Conservation (phyloP, 1,140 invertebrate genomes). For the Calliopsis andreniformis region DNA sequence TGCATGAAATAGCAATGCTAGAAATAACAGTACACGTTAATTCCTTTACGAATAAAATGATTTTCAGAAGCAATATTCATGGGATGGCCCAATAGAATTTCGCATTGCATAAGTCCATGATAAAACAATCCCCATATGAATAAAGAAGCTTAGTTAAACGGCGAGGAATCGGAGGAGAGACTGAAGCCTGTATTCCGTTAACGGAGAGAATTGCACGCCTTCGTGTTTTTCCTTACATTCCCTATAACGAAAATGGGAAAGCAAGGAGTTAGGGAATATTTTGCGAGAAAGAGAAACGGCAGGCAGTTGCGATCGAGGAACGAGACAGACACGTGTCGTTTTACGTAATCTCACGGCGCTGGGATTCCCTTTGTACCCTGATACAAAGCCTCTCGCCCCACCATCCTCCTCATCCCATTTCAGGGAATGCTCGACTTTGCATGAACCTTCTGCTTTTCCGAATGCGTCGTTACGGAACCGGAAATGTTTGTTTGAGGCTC, state of each 20-base stretch:
- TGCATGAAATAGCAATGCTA: no score
- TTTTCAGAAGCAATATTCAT: no score
- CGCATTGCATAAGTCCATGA: no score
- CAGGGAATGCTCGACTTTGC: slow-evolving; percentile 56
- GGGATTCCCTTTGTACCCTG: slow-evolving; percentile 52
- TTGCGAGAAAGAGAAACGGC: slow-evolving; percentile 23
- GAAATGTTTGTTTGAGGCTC: slow-evolving; percentile 65
- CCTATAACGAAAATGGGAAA: neutral
- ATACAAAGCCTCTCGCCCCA: slow-evolving; percentile 48
- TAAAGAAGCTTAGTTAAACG: neutral
- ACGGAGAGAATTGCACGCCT: slow-evolving; percentile 4
- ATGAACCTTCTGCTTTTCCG: slow-evolving; percentile 55
- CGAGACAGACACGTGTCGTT: slow-evolving; percentile 62
- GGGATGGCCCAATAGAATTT: no score
- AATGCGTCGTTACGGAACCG: slow-evolving; percentile 61
- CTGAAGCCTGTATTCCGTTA: neutral
- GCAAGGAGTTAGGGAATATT: slow-evolving; percentile 16
- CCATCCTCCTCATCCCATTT: slow-evolving; percentile 15
- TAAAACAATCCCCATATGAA: no score
- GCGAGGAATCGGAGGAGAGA: neutral
- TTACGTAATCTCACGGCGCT: slow-evolving; percentile 55
- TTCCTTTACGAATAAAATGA: no score
- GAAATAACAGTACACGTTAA: no score
- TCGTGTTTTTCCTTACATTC: neutral
- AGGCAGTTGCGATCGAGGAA: slow-evolving; percentile 49